Evolutionary conservation across 2,888 invertebrate species (phyloP), one percentile per base, ranked within the genome.

Genomic region (Tanaodytes sp.): DNA sequence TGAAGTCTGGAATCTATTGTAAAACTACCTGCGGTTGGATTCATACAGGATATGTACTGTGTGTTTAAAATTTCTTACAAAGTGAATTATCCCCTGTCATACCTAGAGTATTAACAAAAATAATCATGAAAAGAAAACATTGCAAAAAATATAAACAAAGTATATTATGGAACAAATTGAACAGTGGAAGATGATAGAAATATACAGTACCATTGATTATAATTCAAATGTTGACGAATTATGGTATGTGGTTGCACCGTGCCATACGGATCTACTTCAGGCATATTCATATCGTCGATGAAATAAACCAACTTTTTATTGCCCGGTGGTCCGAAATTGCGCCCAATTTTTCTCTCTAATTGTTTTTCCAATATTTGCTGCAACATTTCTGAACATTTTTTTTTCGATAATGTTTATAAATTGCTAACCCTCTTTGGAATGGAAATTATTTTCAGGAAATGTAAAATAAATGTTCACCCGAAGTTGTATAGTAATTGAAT

Each of bases 201-300:
- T 23, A 27, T 54, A 30, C 36, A 43, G 76, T 87, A 91, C 97
- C 97, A 98, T 85, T 97, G 97, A 73, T 89, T 90, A 82, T 97
- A 97, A 85, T 97, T 96, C 89, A 97, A 91, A 82, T 94, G 95
- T 82, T 98, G 95, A 16, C 97, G 88, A 68, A 97, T 92, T 1
- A 97, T 88, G 0, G 97, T 97, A 80, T 97, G 97, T 0, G 97
- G 96, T 82, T 97, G 97, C 11, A 97, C 97, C 0, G 97, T 97
- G 59, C 94, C 95, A 84, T 97, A 97, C 58, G 89, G 90, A 84
- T 97, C 97, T 2, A 97, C 96, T 87, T 96, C 96, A 0, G 97
- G 97, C 96, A 97, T 97, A 83, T 97, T 97, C 91, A 97, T 90
- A 79, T 97, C 97, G 80, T 97, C 97, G 61, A 97, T 91, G 83